A percentile compares a stretch with the other conserved stretches of the same genome.
phyloP scores from a whole-genome alignment of 2,888 invertebrate genomes.

The Acanthosoma haemorrhoidale region DNA sequence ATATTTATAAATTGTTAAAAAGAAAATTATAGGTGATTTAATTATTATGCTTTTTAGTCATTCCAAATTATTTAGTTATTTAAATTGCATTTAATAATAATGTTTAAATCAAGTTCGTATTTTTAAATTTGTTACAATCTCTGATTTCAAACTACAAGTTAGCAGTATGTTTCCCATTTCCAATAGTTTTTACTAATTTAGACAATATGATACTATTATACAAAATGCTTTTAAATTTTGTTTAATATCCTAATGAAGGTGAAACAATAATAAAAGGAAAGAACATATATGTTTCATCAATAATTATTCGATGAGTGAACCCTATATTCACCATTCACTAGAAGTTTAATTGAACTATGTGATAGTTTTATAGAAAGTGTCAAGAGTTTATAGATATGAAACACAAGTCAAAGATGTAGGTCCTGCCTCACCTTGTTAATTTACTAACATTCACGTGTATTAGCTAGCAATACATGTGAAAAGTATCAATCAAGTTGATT shows the following conservation, averaged over 20 bases:
- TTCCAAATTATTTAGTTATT: slow-evolving; percentile 19
- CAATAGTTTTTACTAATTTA: not conserved
- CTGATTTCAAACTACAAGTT: too few relatives aligned
- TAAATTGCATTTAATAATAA: not conserved
- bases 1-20: slow-evolving; percentile 25
- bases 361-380: too few relatives aligned
- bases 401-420: too few relatives aligned
- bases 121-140: too few relatives aligned
- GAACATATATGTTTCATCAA: not conserved
- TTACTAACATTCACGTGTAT: too few relatives aligned
- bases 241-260: not conserved
- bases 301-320: not conserved
- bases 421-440: too few relatives aligned
- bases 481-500: too few relatives aligned
- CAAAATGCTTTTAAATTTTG: not conserved
- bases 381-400: too few relatives aligned
- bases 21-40: slow-evolving; percentile 17
- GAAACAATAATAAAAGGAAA: slow-evolving; percentile 2
- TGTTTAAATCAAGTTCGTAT: too few relatives aligned
- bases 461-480: too few relatives aligned
- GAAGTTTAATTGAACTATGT: not conserved
- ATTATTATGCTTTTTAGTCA: slow-evolving; percentile 22
- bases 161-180: not conserved
- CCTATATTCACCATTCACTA: not conserved
- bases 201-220: not conserved